phyloP scores from a whole-genome alignment of 2,113 vertebrate genomes.

The Sclerurus mexicanus region DNA sequence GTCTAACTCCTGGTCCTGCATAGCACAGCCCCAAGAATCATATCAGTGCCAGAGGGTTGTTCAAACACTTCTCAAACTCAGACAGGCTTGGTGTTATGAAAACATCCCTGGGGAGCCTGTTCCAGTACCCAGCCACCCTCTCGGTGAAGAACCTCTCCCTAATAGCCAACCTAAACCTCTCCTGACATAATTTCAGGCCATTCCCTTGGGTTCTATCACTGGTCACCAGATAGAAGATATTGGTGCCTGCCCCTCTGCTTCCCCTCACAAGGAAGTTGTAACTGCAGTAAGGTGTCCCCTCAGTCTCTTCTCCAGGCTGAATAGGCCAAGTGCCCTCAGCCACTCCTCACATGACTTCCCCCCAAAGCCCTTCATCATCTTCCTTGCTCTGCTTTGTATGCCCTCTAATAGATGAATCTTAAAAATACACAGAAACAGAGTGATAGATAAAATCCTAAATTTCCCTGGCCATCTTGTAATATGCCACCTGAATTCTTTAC shows the following conservation, averaged over 20 bases:
- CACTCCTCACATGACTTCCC: accelerated
- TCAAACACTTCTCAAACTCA: not conserved
- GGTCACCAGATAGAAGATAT: not conserved
- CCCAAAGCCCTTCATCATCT: not conserved
- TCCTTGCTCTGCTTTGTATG: not conserved
- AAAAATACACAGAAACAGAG: not conserved
- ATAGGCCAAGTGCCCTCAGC: too few species aligned
- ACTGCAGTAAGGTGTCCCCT: too few species aligned
- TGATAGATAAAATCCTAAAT: not conserved
- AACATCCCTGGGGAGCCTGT: not conserved
- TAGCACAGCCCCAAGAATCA: not conserved
- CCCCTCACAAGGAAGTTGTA: accelerated
- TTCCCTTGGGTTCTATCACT: not conserved
- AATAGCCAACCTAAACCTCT: accelerated
- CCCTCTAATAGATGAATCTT: not conserved
- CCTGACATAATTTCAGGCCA: not conserved
- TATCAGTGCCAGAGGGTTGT: not conserved
- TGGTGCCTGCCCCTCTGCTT: not conserved
- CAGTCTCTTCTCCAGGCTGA: too few species aligned
- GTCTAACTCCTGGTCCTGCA: not conserved
- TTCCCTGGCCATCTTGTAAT: not conserved
- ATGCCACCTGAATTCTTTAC: not conserved
- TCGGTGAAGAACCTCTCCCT: accelerated
- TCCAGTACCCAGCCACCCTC: accelerated
- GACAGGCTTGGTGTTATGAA: not conserved